Conservation (phyloP, 1,140 invertebrate genomes). For the Drosophila pectinifera region DNA sequence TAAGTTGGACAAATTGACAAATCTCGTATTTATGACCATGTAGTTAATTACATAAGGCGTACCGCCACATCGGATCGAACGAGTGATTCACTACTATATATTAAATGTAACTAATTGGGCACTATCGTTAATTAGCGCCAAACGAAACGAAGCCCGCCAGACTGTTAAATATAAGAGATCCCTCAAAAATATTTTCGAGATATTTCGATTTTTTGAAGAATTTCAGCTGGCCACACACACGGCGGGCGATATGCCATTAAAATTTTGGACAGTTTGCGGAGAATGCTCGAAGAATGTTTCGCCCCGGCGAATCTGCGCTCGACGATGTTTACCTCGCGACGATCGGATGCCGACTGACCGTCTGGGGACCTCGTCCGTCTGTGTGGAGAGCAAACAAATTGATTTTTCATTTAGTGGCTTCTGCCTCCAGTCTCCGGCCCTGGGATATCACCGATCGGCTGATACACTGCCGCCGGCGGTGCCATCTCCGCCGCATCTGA, state of each 20-base stretch:
- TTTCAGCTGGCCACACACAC: constrained; percentile 28
- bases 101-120: constrained; percentile 27
- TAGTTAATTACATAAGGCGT: constrained; percentile 1
- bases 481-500: constrained; percentile 14
- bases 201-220: constrained; percentile 3
- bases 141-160: constrained; percentile 19
- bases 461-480: constrained; percentile 55
- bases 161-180: constrained; percentile 46
- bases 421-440: constrained; percentile 31
- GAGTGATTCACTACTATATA: constrained; percentile 7
- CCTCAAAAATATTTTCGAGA: constrained; percentile 8
- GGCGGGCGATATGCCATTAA: constrained; percentile 27
- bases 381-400: constrained; percentile 66
- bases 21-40: constrained; percentile 7
- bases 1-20: constrained; percentile 6
- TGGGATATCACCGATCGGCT: constrained; percentile 17
- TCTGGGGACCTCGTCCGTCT: constrained; percentile 47
- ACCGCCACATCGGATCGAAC: constrained; percentile 6
- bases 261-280: constrained; percentile 29
- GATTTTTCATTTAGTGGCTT: constrained; percentile 75
- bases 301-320: constrained; percentile 4
- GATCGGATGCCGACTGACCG: constrained; percentile 66
- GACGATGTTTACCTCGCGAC: constrained; percentile 50
- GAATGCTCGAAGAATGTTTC: constrained; percentile 15
- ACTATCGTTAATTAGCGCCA: constrained; percentile 16